These are phyloP conservation scores for Pseudoatta argentina DNA, from an alignment of 1,140 invertebrate species.

Conservation along the genomic window DNA sequence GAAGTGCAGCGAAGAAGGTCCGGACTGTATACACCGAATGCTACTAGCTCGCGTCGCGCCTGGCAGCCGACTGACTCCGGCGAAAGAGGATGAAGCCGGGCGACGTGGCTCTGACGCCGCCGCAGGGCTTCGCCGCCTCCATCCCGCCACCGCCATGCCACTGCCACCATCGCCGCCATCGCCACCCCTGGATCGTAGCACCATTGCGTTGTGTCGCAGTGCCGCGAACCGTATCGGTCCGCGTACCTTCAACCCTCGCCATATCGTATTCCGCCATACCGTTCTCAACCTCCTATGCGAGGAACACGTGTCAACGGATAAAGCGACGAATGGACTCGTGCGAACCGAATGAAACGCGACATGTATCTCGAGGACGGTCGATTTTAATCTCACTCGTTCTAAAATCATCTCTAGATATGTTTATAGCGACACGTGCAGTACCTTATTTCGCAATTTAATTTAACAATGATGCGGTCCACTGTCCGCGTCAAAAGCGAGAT, in stretches of 20 bases:
- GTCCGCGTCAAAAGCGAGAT: not conserved
- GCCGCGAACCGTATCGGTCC: slow-evolving; percentile 1
- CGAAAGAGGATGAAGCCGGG: slow-evolving; percentile 59
- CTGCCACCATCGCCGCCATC: slow-evolving; percentile 32
- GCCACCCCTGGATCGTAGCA: slow-evolving; percentile 13
- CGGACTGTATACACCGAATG: not conserved
- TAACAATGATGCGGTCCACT: not conserved
- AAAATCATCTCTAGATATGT: slow-evolving; percentile 16
- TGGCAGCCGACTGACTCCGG: slow-evolving; percentile 76
- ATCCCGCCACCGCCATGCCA: slow-evolving; percentile 14
- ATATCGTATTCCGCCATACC: not conserved
- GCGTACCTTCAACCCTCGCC: slow-evolving; percentile 40
- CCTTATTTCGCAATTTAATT: not conserved
- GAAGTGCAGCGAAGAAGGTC: slow-evolving; percentile 59
- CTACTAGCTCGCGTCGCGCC: slow-evolving; percentile 64
- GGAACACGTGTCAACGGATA: slow-evolving; percentile 17
- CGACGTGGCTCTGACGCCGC: slow-evolving; percentile 40
- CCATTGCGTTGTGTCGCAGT: slow-evolving; percentile 13
- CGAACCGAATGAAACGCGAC: not conserved
- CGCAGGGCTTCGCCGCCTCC: slow-evolving; percentile 5
- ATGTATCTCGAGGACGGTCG: not conserved
- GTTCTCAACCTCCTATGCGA: not conserved
- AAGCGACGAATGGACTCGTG: not conserved
- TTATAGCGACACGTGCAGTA: not conserved
- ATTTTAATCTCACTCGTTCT: not conserved